phyloP scores from a whole-genome alignment of 2,888 invertebrate genomes.

The Ypsolopha scabrella region DNA sequence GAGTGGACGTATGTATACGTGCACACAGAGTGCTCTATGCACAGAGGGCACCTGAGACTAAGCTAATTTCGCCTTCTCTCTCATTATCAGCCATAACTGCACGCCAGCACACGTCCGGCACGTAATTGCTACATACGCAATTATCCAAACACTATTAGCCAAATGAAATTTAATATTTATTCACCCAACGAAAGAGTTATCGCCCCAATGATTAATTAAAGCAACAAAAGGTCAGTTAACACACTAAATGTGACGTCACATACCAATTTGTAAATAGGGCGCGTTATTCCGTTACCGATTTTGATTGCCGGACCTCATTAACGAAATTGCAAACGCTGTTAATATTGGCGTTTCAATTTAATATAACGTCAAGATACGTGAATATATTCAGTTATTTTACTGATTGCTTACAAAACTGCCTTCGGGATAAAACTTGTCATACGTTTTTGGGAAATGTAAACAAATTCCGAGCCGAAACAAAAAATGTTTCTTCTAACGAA shows the following conservation, averaged over 20 bases:
- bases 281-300: conserved; percentile 18
- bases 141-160: conserved; percentile 41
- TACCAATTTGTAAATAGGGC: conserved; percentile 24
- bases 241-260: conserved; percentile 31
- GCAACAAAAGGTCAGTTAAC: conserved; percentile 45
- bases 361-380: not conserved
- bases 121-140: conserved; percentile 48
- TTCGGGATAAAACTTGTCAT: no score
- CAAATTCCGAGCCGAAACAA: no score
- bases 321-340: not conserved
- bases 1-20: not conserved
- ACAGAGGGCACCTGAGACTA: conserved; percentile 11
- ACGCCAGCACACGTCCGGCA: conserved; percentile 32
- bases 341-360: not conserved
- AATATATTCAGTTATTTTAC: no score
- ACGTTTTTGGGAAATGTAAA: no score
- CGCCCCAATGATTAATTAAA: conserved; percentile 42
- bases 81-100: conserved; percentile 35
- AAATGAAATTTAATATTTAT: conserved; percentile 29
- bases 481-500: no score
- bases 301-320: not conserved
- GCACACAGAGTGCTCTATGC: conserved; percentile 1
- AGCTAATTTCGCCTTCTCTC: conserved; percentile 30
- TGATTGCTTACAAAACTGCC: no score
- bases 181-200: conserved; percentile 22